Conservation (phyloP, 35 echinoderm and acorn worm genomes). For the Hemicentrotus pulcherrimus region DNA sequence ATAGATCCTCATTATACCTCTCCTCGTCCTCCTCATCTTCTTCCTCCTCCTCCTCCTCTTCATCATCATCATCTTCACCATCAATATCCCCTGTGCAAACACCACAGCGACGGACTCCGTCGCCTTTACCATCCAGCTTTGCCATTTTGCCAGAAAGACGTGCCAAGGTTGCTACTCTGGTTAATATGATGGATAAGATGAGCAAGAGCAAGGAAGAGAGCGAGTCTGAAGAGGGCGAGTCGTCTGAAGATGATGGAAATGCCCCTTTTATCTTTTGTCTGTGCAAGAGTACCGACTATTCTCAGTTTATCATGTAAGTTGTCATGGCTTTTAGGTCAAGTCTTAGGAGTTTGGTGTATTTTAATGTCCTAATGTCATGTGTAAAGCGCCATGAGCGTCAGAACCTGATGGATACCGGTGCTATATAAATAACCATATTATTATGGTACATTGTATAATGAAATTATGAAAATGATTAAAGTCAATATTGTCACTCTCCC, state of each 20-base stretch:
- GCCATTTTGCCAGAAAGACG: constrained; percentile 69
- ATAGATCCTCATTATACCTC: neutral
- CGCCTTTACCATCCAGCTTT: neutral
- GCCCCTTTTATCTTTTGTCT: constrained; percentile 66
- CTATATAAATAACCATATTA: no score
- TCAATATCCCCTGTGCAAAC: neutral
- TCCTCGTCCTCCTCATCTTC: neutral
- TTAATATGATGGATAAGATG: constrained; percentile 84
- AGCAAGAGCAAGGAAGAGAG: constrained; percentile 37
- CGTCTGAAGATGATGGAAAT: neutral
- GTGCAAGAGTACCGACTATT: constrained; percentile 74
- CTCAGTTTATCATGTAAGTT: constrained; percentile 95
- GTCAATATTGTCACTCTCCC: no score
- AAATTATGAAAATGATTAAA: no score
- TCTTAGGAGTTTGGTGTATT: neutral
- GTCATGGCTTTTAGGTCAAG: neutral
- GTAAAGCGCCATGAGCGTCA: no score
- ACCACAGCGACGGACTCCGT: neutral
- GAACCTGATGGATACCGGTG: no score
- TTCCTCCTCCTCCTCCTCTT: neutral
- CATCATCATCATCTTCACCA: neutral
- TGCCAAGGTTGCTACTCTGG: constrained; percentile 77
- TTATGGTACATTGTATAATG: no score
- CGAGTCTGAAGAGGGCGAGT: constrained; percentile 48
- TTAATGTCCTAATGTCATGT: no score